These are phyloP conservation scores for Pantherophis guttatus DNA, from an alignment of 2,113 vertebrate genomes.

Conservation along the genomic window DNA sequence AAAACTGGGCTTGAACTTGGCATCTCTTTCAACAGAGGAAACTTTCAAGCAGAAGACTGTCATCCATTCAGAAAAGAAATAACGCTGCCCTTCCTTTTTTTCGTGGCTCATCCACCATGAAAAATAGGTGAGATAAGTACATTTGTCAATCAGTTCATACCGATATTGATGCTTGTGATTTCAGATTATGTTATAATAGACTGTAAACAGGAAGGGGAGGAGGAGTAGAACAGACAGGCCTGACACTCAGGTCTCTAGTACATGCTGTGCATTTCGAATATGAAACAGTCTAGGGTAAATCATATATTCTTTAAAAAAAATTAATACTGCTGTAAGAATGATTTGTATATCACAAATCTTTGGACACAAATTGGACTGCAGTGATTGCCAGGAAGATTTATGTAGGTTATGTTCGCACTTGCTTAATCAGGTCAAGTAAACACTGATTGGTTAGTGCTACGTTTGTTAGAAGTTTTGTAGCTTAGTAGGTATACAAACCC, in stretches of 20 bases:
- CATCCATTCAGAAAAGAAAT: not conserved
- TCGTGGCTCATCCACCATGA: not conserved
- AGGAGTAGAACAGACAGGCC: not conserved
- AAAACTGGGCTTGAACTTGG: not conserved
- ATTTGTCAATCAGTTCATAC: not conserved
- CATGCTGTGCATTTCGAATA: not conserved
- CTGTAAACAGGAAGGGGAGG: not conserved
- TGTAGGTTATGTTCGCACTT: not conserved
- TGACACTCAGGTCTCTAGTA: not conserved
- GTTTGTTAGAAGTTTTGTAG: not conserved
- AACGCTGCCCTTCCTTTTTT: not conserved
- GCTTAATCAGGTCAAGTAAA: not conserved
- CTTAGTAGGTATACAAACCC: not conserved
- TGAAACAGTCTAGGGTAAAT: not conserved
- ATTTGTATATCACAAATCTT: not conserved
- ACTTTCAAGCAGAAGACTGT: not conserved
- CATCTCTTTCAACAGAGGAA: not conserved
- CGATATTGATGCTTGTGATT: not conserved
- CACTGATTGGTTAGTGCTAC: not conserved
- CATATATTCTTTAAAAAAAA: not conserved
- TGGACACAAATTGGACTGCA: not conserved
- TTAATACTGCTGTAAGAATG: not conserved
- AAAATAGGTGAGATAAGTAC: not conserved
- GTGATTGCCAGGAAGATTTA: not conserved
- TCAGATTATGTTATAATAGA: not conserved